Evolutionary conservation across 92 coral and sea anemone species (phyloP).

Genomic region (Actinostola sp.): DNA sequence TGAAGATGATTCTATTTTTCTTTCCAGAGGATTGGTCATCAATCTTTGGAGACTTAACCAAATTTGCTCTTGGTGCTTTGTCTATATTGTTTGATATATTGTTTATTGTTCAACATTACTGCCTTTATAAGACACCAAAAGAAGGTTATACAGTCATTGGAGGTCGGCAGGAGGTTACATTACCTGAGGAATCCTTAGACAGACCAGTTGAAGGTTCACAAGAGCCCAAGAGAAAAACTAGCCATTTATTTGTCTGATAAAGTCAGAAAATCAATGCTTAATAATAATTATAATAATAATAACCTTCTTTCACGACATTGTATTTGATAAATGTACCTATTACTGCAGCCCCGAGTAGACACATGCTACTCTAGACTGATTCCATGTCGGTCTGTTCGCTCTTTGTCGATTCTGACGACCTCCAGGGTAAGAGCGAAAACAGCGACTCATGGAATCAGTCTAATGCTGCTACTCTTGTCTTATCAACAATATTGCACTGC

Average conservation of each 20-base stretch:
- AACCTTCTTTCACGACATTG: too few relatives aligned
- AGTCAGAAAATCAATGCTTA: background rate
- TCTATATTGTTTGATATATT: constrained; percentile 84
- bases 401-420: too few relatives aligned
- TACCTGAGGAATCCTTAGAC: constrained; percentile 28
- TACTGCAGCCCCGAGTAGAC: too few relatives aligned
- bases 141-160: constrained; percentile 51
- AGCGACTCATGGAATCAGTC: too few relatives aligned
- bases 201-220: constrained; percentile 34
- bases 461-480: too few relatives aligned
- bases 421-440: too few relatives aligned
- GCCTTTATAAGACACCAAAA: constrained; percentile 56
- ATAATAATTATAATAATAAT: background rate
- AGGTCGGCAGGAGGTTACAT: constrained; percentile 40
- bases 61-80: constrained; percentile 92
- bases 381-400: too few relatives aligned
- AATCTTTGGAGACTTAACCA: constrained; percentile 95
- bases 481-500: too few relatives aligned
- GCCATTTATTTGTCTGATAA: constrained; percentile 9
- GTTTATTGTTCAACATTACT: constrained; percentile 89
- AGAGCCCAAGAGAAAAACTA: constrained; percentile 9
- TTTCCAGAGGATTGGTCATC: constrained; percentile 92
- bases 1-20: background rate
- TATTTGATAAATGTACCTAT: too few relatives aligned
- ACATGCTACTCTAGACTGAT: too few relatives aligned